These are phyloP conservation scores for Bubo blakistoni DNA, from an alignment of 2,113 vertebrate genomes.

Conservation along the genomic window DNA sequence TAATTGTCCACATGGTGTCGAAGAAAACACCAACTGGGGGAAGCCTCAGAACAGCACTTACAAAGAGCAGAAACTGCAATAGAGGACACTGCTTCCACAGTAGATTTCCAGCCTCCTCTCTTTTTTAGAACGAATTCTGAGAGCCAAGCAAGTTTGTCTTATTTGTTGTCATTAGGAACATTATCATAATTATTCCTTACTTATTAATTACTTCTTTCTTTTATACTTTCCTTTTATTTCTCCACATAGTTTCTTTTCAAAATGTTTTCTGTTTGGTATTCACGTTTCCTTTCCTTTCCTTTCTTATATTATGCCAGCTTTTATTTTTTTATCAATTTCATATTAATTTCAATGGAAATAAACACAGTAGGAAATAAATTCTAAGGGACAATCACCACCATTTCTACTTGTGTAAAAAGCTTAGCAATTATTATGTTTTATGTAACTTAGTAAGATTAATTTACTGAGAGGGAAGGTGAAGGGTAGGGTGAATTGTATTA, in stretches of 20 bases:
- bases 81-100: not conserved
- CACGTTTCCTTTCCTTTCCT: not conserved
- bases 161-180: not conserved
- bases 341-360: not conserved
- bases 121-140: not conserved
- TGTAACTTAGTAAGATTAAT: not conserved
- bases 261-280: not conserved
- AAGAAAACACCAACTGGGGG: not conserved
- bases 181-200: not conserved
- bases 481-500: not conserved
- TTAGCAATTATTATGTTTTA: not conserved
- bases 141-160: not conserved
- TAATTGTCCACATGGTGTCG: not conserved
- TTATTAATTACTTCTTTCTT: not conserved
- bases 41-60: not conserved
- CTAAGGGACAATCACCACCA: not conserved
- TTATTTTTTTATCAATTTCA: not conserved
- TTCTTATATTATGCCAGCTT: not conserved
- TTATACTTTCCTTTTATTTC: not conserved
- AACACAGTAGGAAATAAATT: not conserved
- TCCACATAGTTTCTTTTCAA: not conserved
- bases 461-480: not conserved
- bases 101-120: not conserved
- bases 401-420: not conserved
- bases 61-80: not conserved